phyloP scores from a whole-genome alignment of 2,113 vertebrate species.

The Myrmophylax atrothorax region DNA sequence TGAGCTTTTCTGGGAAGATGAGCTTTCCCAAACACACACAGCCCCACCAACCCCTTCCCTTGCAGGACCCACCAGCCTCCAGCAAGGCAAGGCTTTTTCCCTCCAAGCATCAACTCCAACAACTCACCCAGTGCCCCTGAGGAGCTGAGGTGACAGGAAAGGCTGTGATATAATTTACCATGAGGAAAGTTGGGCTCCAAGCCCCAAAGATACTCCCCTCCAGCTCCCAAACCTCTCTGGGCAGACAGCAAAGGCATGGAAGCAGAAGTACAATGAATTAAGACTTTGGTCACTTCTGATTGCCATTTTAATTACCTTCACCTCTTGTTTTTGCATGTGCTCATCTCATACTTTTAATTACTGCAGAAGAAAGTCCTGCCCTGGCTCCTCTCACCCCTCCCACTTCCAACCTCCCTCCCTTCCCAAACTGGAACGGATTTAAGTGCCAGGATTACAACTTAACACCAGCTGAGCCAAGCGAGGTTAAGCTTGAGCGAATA shows the following conservation, averaged over 20 bases:
- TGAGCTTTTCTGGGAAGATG: not conserved
- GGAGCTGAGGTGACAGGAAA: not conserved
- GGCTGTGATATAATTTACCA: not conserved
- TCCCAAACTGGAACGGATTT: not conserved
- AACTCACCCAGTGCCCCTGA: rapidly evolving
- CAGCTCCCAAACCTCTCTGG: not conserved
- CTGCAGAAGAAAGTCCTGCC: not conserved
- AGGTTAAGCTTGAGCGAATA: slow-evolving; percentile 62
- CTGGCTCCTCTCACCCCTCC: not conserved
- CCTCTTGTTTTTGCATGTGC: not conserved
- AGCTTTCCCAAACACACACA: not conserved
- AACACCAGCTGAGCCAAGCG: slow-evolving; percentile 28
- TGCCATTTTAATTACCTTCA: not conserved
- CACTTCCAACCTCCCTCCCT: not conserved
- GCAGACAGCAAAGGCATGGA: rapidly evolving
- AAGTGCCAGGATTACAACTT: slow-evolving; percentile 56
- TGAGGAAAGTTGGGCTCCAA: not conserved
- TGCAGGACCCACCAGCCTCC: not conserved
- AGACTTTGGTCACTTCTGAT: not conserved
- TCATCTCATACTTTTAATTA: not conserved
- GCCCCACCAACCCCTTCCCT: not conserved
- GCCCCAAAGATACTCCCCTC: not conserved
- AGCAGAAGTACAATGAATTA: not conserved
- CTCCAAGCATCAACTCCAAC: not conserved
- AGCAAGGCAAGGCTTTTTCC: not conserved